Conservation (phyloP, 2,797 vertebrate species). For the Macrochelys suwanniensis region DNA sequence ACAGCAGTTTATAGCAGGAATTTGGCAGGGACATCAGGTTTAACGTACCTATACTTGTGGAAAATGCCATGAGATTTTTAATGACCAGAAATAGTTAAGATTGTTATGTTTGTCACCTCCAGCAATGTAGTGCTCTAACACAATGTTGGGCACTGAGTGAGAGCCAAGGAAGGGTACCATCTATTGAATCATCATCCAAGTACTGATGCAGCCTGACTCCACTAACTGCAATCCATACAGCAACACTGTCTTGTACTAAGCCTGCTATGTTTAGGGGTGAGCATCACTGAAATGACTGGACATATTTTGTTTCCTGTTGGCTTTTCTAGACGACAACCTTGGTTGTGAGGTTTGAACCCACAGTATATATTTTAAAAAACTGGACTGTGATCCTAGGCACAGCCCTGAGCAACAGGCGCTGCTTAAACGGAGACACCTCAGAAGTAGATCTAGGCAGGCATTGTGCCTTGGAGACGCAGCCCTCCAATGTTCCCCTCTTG, state of each 20-base stretch:
- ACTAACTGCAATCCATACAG: neutral
- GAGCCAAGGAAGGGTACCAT: neutral
- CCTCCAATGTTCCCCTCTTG: neutral
- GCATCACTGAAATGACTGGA: too few relatives aligned
- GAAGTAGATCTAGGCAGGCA: neutral
- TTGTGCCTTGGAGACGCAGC: neutral
- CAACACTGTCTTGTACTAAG: neutral
- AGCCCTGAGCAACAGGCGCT: neutral
- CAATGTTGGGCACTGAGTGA: neutral
- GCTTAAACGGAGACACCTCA: neutral
- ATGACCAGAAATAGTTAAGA: neutral
- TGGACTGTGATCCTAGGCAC: neutral
- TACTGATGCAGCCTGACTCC: neutral
- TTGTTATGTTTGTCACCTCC: neutral
- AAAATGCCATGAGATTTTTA: neutral
- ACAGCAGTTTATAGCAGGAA: neutral
- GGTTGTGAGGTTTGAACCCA: fast-evolving
- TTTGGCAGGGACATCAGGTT: neutral
- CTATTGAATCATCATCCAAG: neutral
- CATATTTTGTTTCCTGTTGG: neutral
- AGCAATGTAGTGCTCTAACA: neutral
- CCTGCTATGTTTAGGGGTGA: neutral
- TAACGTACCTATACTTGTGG: neutral
- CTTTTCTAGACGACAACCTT: neutral
- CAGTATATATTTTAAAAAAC: neutral